Conservation (phyloP, 2,797 vertebrate species). For the Periophthalmus magnuspinnatus region DNA sequence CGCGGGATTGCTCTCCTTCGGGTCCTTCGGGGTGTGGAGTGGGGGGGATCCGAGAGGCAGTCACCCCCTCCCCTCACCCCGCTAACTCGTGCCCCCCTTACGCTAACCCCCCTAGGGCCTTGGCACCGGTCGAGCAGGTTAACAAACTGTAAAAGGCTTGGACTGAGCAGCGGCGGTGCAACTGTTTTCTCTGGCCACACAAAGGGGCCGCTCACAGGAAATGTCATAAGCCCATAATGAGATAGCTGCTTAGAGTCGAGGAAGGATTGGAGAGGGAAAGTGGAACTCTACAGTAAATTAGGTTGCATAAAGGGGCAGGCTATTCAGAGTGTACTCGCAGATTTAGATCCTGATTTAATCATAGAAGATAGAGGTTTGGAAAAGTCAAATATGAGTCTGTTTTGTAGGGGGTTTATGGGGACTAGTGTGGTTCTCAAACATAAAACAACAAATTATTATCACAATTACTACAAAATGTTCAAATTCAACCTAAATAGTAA, state of each 20-base stretch:
- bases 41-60: slow-evolving; percentile 70
- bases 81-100: not conserved
- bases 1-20: slow-evolving; percentile 71
- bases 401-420: no score
- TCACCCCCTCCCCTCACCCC: slow-evolving; percentile 44
- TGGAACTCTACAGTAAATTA: not conserved
- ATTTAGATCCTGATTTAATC: not conserved
- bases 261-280: not conserved
- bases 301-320: not conserved
- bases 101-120: slow-evolving; percentile 54
- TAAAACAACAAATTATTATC: no score
- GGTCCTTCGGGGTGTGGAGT: slow-evolving; percentile 71
- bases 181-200: slow-evolving; percentile 81
- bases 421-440: no score
- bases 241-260: slow-evolving; percentile 70
- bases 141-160: slow-evolving; percentile 87
- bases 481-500: no score
- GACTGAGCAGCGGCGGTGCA: slow-evolving; percentile 85
- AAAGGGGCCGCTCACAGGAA: slow-evolving; percentile 90
- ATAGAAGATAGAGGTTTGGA: no score
- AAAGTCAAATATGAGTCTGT: no score
- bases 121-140: slow-evolving; percentile 78
- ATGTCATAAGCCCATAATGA: slow-evolving; percentile 96
- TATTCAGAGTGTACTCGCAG: not conserved
- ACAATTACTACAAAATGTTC: no score